phyloP scores from a whole-genome alignment of 2,113 vertebrate species.

The Terrapene triunguis region DNA sequence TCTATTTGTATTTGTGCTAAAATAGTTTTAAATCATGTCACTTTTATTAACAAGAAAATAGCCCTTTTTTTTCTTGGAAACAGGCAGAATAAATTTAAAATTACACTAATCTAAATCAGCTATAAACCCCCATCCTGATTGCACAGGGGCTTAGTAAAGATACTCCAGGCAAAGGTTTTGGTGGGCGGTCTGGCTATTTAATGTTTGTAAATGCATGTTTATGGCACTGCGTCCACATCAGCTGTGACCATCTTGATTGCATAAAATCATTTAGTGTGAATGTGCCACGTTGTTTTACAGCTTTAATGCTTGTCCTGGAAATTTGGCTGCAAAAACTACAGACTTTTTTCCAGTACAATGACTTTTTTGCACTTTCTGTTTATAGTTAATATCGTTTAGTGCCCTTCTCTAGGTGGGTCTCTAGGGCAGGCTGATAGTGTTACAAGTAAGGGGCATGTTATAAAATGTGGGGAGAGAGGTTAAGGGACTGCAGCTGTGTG shows the following conservation, averaged over 20 bases:
- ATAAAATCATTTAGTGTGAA: slow-evolving; percentile 25
- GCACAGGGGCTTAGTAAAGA: slow-evolving; percentile 6
- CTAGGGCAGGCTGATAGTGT: background rate
- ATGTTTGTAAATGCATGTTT: slow-evolving; percentile 43
- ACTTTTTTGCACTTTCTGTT: slow-evolving; percentile 69
- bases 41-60: slow-evolving; percentile 24
- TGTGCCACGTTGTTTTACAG: slow-evolving; percentile 42
- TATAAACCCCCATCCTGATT: slow-evolving; percentile 9
- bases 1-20: slow-evolving; percentile 52
- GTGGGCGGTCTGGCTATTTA: slow-evolving; percentile 52
- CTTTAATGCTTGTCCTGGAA: slow-evolving; percentile 44
- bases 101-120: slow-evolving; percentile 6
- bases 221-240: slow-evolving; percentile 48
- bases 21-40: slow-evolving; percentile 48
- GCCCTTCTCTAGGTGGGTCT: slow-evolving; percentile 32
- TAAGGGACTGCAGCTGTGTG: background rate
- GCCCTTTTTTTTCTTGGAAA: slow-evolving; percentile 60
- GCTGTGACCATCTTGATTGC: slow-evolving; percentile 9
- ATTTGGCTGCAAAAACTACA: slow-evolving; percentile 9
- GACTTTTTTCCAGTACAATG: slow-evolving; percentile 20
- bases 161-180: background rate
- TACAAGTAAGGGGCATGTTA: slow-evolving; percentile 11
- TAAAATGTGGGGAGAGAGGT: background rate
- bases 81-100: background rate
- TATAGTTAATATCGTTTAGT: slow-evolving; percentile 40